phyloP scores from a whole-genome alignment of 2,888 invertebrate species.

The Drosophila mercatorum region DNA sequence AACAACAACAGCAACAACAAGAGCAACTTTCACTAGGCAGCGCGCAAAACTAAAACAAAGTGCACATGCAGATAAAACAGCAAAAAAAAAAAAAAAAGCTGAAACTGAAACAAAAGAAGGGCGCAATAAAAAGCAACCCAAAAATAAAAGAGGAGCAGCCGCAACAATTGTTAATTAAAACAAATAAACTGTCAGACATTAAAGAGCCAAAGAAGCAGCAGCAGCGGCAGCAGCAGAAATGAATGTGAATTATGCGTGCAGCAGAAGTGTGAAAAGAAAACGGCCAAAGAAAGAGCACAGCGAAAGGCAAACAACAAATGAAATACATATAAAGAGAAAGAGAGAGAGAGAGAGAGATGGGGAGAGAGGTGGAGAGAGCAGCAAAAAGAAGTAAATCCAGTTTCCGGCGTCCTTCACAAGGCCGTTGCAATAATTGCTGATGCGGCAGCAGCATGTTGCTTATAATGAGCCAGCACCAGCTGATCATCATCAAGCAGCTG shows the following conservation, averaged over 20 bases:
- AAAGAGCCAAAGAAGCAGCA: conserved; percentile 29
- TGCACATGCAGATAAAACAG: conserved; percentile 56
- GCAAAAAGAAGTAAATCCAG: conserved; percentile 62
- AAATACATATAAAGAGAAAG: conserved; percentile 4
- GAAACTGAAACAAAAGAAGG: conserved; percentile 38
- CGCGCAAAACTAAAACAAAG: conserved; percentile 66
- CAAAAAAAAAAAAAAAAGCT: conserved; percentile 27
- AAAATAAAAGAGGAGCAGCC: conserved; percentile 33
- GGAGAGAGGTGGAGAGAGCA: background rate
- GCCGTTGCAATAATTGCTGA: conserved; percentile 70
- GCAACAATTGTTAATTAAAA: conserved; percentile 76
- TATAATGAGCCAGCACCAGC: conserved; percentile 20
- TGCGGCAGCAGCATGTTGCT: conserved; percentile 27
- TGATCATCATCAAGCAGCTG: conserved; percentile 26
- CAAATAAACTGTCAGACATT: conserved; percentile 67
- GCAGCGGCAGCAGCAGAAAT: conserved; percentile 23
- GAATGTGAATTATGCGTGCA: conserved; percentile 69
- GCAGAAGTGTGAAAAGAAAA: conserved; percentile 50
- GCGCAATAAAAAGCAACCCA: conserved; percentile 33
- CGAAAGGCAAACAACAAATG: conserved; percentile 33
- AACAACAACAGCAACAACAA: conserved; percentile 26
- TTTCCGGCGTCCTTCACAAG: conserved; percentile 82
- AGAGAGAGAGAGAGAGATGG: background rate
- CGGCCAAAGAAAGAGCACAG: conserved; percentile 24
- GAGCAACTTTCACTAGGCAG: conserved; percentile 70